phyloP scores from a whole-genome alignment of 2,888 invertebrate genomes.

The Glomeris marginata region DNA sequence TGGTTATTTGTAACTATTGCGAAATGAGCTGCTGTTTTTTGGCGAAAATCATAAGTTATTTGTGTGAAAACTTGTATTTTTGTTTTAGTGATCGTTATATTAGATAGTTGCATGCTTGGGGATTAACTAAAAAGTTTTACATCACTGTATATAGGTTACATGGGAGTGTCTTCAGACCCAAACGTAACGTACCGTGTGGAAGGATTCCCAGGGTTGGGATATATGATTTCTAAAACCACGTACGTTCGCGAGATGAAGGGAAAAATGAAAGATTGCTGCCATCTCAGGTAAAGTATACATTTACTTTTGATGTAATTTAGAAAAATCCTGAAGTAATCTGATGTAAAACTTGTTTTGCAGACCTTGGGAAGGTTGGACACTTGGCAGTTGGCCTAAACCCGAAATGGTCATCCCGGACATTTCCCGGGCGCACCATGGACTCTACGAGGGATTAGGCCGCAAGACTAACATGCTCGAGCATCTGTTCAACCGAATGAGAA shows the following conservation, averaged over 20 bases:
- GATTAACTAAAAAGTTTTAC: no score
- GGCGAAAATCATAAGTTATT: no score
- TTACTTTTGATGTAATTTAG: no score
- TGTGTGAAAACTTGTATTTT: no score
- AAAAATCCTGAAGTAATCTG: not conserved
- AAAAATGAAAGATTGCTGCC: slow-evolving; percentile 12
- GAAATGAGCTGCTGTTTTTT: no score
- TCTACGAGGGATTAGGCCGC: slow-evolving; percentile 12
- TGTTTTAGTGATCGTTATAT: no score
- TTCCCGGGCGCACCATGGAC: slow-evolving; percentile 8
- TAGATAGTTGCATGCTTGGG: no score
- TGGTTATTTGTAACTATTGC: no score
- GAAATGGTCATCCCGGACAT: slow-evolving; percentile 14
- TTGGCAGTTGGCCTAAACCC: not conserved
- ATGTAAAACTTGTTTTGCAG: not conserved
- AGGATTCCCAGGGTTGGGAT: slow-evolving; percentile 12
- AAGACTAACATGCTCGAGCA: slow-evolving; percentile 10
- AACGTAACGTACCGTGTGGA: slow-evolving; percentile 8
- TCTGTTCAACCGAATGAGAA: slow-evolving; percentile 9
- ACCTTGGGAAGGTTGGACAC: slow-evolving; percentile 11
- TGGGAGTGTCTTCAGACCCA: slow-evolving; percentile 6
- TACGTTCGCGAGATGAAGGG: slow-evolving; percentile 10
- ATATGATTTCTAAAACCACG: slow-evolving; percentile 11
- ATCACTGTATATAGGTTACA: slow-evolving; percentile 9
- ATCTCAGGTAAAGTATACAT: no score